Conservation (phyloP, 2,113 vertebrate genomes). For the Cheirogaleus medius region DNA sequence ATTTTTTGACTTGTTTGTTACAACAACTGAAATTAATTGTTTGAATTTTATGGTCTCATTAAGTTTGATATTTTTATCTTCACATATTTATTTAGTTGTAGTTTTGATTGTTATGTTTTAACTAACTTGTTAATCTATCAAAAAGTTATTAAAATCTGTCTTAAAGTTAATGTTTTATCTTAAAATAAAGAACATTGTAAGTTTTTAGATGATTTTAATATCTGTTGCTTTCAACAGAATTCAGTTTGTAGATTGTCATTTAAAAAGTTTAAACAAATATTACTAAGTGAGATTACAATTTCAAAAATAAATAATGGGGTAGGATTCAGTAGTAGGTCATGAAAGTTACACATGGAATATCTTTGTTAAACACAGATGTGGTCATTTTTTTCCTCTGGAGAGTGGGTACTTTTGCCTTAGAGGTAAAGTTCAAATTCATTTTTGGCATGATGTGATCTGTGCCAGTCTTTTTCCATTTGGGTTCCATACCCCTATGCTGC, state of each 20-base stretch:
- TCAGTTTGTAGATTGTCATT: slow-evolving; percentile 26
- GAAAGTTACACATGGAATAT: background rate
- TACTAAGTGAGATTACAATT: background rate
- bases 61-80: background rate
- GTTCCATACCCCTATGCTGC: no score
- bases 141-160: background rate
- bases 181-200: background rate
- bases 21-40: background rate
- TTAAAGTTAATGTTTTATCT: background rate
- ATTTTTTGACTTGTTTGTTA: background rate
- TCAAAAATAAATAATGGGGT: background rate
- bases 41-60: background rate
- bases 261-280: slow-evolving; percentile 18
- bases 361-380: background rate
- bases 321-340: background rate
- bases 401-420: background rate
- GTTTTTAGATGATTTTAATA: slow-evolving; percentile 4
- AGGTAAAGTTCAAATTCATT: background rate
- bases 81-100: background rate
- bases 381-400: background rate
- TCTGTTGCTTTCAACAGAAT: slow-evolving; percentile 11
- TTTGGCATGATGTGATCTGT: background rate
- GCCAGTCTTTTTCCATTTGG: background rate
- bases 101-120: slow-evolving; percentile 16
- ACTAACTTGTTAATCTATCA: background rate